Evolutionary conservation across 2,113 vertebrate genomes (phyloP).

Genomic region (Mixornis gularis): DNA sequence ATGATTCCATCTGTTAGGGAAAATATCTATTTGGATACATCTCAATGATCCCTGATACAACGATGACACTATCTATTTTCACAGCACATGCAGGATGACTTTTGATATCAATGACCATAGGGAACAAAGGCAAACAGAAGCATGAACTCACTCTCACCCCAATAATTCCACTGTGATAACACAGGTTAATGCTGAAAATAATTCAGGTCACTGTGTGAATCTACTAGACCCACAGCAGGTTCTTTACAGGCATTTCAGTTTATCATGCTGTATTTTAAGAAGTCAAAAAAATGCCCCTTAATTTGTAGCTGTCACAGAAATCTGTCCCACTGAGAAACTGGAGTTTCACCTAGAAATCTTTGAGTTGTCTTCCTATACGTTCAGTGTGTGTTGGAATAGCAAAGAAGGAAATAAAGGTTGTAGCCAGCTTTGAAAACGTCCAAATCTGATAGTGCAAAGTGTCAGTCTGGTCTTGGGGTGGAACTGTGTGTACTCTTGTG

Average conservation of each 20-base stretch:
- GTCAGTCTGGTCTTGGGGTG: not conserved
- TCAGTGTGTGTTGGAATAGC: not conserved
- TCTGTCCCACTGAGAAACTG: not conserved
- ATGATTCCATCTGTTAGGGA: not conserved
- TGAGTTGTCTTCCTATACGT: not conserved
- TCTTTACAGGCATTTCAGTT: not conserved
- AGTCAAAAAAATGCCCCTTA: not conserved
- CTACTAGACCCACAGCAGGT: not conserved
- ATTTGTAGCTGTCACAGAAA: not conserved
- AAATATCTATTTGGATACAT: not conserved
- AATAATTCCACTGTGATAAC: constrained; percentile 30
- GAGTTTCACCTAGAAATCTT: not conserved
- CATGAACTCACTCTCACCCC: constrained; percentile 15
- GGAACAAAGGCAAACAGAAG: constrained; percentile 30
- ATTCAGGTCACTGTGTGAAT: constrained; percentile 29
- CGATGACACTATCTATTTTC: constrained; percentile 15
- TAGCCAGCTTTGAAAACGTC: not conserved
- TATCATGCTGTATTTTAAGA: not conserved
- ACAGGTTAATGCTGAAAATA: constrained; percentile 42
- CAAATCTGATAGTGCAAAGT: not conserved
- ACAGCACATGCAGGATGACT: not conserved
- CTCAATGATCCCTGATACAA: not conserved
- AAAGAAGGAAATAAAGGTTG: not conserved
- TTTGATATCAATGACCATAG: not conserved
- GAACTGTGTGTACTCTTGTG: not conserved